phyloP scores from a whole-genome alignment of 2,797 vertebrate genomes.

The Leuciscus waleckii region DNA sequence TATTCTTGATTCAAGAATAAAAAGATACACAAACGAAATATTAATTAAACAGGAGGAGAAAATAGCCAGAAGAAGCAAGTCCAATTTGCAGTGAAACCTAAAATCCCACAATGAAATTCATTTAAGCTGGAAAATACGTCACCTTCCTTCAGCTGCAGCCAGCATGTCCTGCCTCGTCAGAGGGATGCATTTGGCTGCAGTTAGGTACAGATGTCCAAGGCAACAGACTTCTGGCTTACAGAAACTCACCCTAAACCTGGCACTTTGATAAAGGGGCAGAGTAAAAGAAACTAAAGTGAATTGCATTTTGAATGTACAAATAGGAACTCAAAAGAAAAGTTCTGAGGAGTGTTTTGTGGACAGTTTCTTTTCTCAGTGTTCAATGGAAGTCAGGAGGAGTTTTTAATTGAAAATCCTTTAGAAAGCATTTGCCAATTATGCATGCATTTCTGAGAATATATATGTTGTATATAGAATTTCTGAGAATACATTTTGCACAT shows the following conservation, averaged over 20 bases:
- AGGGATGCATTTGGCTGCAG: conserved; percentile 79
- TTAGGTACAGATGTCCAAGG: conserved; percentile 82
- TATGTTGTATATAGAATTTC: not conserved
- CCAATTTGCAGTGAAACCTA: conserved; percentile 65
- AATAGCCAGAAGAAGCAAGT: conserved; percentile 62
- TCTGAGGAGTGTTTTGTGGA: conserved; percentile 25
- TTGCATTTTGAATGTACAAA: conserved; percentile 63
- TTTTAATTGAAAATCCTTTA: too few relatives aligned
- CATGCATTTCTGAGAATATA: conserved; percentile 10
- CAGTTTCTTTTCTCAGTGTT: not conserved
- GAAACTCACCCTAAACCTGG: conserved; percentile 70
- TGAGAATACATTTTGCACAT: not conserved
- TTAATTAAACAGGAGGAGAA: conserved; percentile 53
- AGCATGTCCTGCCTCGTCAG: conserved; percentile 71
- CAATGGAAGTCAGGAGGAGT: conserved; percentile 4
- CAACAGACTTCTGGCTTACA: conserved; percentile 86
- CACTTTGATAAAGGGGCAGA: conserved; percentile 67
- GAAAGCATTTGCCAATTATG: not conserved
- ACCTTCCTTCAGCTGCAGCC: conserved; percentile 68
- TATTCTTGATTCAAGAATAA: conserved; percentile 14
- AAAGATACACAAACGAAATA: conserved; percentile 24
- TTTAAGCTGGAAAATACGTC: conserved; percentile 70
- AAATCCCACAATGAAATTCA: conserved; percentile 61
- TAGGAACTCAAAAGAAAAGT: conserved; percentile 36
- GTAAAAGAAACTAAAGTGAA: conserved; percentile 67